Conservation (phyloP, 2,113 vertebrate genomes). For the Procavia capensis region DNA sequence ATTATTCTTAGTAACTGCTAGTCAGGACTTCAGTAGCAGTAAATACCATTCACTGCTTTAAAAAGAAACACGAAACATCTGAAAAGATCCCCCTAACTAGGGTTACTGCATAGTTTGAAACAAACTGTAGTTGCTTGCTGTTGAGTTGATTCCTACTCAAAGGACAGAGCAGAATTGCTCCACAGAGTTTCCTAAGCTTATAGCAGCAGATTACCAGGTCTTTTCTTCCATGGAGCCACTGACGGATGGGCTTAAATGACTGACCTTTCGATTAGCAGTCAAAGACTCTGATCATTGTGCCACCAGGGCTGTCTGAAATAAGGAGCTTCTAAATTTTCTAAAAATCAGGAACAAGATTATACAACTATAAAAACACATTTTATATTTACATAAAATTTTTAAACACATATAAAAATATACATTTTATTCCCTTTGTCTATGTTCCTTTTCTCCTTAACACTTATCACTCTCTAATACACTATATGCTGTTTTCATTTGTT, state of each 20-base stretch:
- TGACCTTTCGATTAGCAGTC: neutral
- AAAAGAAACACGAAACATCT: neutral
- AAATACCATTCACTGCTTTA: slow-evolving; percentile 4
- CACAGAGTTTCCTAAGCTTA: neutral
- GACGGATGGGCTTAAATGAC: neutral
- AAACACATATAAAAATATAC: no score
- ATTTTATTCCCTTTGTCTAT: neutral
- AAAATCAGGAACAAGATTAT: neutral
- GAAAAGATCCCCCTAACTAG: neutral
- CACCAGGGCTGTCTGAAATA: neutral
- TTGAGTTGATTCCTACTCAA: neutral
- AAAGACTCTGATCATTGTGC: neutral
- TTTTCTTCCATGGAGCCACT: neutral
- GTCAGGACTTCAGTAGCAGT: neutral
- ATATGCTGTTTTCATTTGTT: neutral
- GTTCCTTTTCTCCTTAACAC: neutral
- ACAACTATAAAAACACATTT: neutral
- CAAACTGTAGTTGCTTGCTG: neutral
- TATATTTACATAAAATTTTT: no score
- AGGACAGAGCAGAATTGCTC: neutral
- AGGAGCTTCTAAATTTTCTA: neutral
- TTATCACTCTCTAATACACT: neutral
- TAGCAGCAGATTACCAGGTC: neutral
- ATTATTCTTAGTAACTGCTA: slow-evolving; percentile 4
- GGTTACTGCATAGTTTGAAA: neutral